phyloP scores from a whole-genome alignment of 2,113 vertebrate species.

The Sminthopsis crassicaudata region DNA sequence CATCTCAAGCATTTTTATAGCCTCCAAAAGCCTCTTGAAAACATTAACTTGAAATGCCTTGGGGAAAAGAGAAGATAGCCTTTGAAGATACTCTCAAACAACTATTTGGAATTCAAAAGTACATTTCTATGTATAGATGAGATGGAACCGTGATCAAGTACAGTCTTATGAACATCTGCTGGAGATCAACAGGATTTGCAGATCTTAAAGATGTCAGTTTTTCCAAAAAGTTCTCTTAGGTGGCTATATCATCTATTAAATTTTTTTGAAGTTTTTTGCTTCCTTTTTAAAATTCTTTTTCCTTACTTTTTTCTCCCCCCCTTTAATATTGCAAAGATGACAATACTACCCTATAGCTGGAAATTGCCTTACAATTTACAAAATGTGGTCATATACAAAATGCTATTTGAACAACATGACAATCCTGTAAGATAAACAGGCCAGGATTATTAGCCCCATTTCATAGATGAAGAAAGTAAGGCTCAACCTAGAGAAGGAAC shows the following conservation, averaged over 20 bases:
- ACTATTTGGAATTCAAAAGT: slow-evolving; percentile 71
- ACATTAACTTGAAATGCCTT: slow-evolving; percentile 28
- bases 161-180: not conserved
- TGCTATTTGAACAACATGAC: not conserved
- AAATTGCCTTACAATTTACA: not conserved
- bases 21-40: slow-evolving; percentile 45
- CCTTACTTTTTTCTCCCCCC: no score
- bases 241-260: not conserved
- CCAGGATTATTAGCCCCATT: not conserved
- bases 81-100: slow-evolving; percentile 87
- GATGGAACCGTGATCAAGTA: not conserved
- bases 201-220: not conserved
- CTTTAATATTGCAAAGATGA: not conserved
- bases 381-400: not conserved
- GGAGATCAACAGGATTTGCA: not conserved
- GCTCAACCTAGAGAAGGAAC: not conserved
- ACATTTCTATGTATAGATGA: slow-evolving; percentile 48
- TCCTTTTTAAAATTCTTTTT: not conserved
- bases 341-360: not conserved
- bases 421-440: not conserved
- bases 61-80: not conserved
- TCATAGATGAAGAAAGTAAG: not conserved
- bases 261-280: not conserved
- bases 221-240: not conserved
- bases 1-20: not conserved